phyloP scores from a whole-genome alignment of 2,888 invertebrate genomes.

The Temnothorax ravouxi region DNA sequence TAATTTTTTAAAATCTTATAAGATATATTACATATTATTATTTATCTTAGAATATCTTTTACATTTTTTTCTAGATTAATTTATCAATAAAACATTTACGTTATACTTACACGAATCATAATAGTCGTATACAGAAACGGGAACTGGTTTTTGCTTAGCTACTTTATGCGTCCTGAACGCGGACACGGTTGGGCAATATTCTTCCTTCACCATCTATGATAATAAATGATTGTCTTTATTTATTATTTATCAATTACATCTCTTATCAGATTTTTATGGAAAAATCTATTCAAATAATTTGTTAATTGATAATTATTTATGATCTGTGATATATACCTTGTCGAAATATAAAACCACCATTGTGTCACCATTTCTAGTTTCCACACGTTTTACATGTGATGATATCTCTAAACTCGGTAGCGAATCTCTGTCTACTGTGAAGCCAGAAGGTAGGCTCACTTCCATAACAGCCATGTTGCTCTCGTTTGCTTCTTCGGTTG shows the following conservation, averaged over 20 bases:
- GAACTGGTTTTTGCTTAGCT: conserved; percentile 94
- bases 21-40: not conserved
- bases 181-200: conserved; percentile 94
- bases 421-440: conserved; percentile 92
- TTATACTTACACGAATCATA: conserved; percentile 94
- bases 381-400: conserved; percentile 89
- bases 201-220: conserved; percentile 87
- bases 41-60: not conserved
- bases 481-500: conserved; percentile 89
- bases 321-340: conserved; percentile 87
- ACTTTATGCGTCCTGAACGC: conserved; percentile 94
- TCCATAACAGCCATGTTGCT: conserved; percentile 97
- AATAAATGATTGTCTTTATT: conserved; percentile 59
- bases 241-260: not conserved
- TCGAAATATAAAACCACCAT: conserved; percentile 92
- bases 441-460: conserved; percentile 96
- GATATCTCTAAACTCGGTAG: conserved; percentile 89
- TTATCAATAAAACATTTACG: not conserved
- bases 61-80: not conserved
- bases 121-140: conserved; percentile 95
- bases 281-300: not conserved
- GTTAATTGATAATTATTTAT: not conserved
- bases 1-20: not conserved
- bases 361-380: conserved; percentile 90
- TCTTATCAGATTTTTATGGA: not conserved